These are phyloP conservation scores for Chironomus tepperi DNA, from an alignment of 1,140 invertebrate species.

Conservation along the genomic window DNA sequence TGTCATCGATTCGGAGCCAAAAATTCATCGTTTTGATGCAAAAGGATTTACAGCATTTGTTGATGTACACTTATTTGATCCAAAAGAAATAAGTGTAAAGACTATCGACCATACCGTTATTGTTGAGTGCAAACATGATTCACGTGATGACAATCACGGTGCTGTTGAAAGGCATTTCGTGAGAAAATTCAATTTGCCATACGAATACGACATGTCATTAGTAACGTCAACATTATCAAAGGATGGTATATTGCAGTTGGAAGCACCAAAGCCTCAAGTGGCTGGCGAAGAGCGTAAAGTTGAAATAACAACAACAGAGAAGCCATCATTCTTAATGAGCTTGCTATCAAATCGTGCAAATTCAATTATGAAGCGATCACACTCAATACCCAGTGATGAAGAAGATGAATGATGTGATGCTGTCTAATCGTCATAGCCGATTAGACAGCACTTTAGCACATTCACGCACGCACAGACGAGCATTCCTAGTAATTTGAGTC, in stretches of 20 bases:
- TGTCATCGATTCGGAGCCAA: not conserved
- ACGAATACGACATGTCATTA: slow-evolving; percentile 35
- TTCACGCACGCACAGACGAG: not conserved
- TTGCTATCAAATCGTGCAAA: not conserved
- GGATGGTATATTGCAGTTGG: slow-evolving; percentile 41
- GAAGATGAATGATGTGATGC: slow-evolving; percentile 20
- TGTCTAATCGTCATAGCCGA: not conserved
- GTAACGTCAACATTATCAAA: slow-evolving; percentile 40
- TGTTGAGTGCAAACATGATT: slow-evolving; percentile 43
- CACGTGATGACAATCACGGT: slow-evolving; percentile 39
- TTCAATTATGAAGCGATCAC: not conserved
- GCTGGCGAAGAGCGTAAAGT: slow-evolving; percentile 29
- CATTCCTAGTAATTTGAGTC: too few species aligned
- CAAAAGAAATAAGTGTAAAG: slow-evolving; percentile 60
- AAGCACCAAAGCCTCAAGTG: slow-evolving; percentile 35
- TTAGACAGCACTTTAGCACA: not conserved
- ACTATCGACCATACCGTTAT: slow-evolving; percentile 40
- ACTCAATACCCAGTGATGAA: slow-evolving; percentile 5
- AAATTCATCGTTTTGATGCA: not conserved
- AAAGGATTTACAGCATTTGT: slow-evolving; percentile 30
- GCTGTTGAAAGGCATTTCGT: slow-evolving; percentile 40
- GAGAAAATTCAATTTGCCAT: slow-evolving; percentile 40
- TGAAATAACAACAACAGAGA: slow-evolving; percentile 30
- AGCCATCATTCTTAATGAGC: slow-evolving; percentile 5
- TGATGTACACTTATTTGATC: slow-evolving; percentile 58